Evolutionary conservation across 2,797 vertebrate species (phyloP), one percentile per base, ranked within the genome.

Genomic region (Chromis chromis): DNA sequence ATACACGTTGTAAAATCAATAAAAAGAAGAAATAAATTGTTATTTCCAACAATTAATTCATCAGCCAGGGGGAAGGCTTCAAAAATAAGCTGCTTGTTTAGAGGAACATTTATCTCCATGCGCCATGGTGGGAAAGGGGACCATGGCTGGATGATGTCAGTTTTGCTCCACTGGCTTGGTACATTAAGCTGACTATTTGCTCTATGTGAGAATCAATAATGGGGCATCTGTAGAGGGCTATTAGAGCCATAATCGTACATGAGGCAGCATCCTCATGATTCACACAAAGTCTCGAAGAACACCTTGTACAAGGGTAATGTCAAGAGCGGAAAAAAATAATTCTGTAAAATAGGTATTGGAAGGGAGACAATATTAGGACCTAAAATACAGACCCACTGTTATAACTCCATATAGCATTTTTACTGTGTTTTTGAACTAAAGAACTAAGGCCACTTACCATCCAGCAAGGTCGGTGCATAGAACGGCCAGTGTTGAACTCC

Each of bases 171-270:
- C 77, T 89, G 85, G 78, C 76, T 92, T 80, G 70, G 77, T 84
- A 87, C 87, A 93, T 91, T 88, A 91, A 85, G 82, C 74, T 72
- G 82, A 87, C 84, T 91, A 75, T 86, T 86, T 87, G 79, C 70
- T 89, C 76, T 65, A 82, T 89, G 87, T 83, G 76, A 86, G 81
- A 93, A 94, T 92, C 92, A 91, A 93, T 93, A 92, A 85, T 83
- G 68, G 86, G 78, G 84, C 86, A 89, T 85, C 87, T 91, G 86
- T 78, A 78, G 81, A 90, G 87, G 82, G 79, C 90, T 90, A 90
- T 93, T 89, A 92, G 81, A 90, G 84, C 67, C 77, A 69, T 90
- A 88, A 91, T 91, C 88, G 87, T 88, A 91, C 88, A 89, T 28
- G 70, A 92, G 76, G 84, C 87, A 84, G 78, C 80, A 77, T 86